Base-by-base conservation (phyloP, 2,113 vertebrate species). In the Hylia prasina region DNA sequence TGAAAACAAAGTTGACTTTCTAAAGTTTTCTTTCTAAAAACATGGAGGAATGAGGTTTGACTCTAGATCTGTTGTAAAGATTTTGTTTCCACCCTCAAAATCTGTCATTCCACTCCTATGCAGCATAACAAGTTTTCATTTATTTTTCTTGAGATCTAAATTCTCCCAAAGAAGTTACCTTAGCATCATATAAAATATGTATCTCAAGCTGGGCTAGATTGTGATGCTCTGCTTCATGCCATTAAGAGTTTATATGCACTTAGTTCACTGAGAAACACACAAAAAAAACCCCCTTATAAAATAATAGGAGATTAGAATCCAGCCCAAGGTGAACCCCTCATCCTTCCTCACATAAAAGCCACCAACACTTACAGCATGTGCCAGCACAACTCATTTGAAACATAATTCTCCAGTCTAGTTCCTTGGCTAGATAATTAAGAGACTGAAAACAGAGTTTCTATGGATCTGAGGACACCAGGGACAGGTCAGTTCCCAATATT, bases 401-500 rank as follows among this genome's bases (percentile, higher is more conserved):
- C 66, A 56, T 11, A 92, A 33, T 61, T 82, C 15, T 83, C 19
- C 78, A 83, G 73, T 81, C 64, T 15, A 85, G 45, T 77, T 85
- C 7, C 21, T 94, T 93, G 88, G 66, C 13, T 48, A 84, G 75
- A 64, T 72, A 95, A 85, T 66, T 71, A 73, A 93, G 40, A 72
- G 44, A 81, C 30, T 73, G 75, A 82, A 85, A 91, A 78, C 23
- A 14, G 18, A 69, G 54, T 47, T 94, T 93, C 37, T 51, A 45
- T 39, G 63, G 76, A 89, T 80, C 47, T 47, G 69, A 93, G 80
- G 82, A 73, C 73, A 84, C 9, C 11, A 61, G 48, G 30, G 21
- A 57, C 45, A 94, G 15, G 53, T 96, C 64, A 58, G 5, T 77
- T 97, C 40, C 54, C 79, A 91, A 10, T 63, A 89, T 92, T 91